phyloP scores from a whole-genome alignment of 1,140 invertebrate genomes.

The Charaxes varanes region DNA sequence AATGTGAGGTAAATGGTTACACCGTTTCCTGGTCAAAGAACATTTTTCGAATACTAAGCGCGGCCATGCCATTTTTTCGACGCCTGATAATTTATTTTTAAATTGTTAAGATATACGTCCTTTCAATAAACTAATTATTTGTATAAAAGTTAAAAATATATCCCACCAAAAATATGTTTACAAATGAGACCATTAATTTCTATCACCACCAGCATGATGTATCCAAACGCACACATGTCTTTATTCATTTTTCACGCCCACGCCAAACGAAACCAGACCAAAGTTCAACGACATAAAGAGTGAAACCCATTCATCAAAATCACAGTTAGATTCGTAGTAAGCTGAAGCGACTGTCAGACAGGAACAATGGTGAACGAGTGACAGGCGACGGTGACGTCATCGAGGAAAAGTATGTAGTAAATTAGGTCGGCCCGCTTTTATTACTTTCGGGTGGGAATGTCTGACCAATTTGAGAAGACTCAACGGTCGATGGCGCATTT shows the following conservation, averaged over 20 bases:
- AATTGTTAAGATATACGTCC: too few species aligned
- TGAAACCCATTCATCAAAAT: constrained; percentile 59
- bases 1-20: constrained; percentile 58
- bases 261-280: constrained; percentile 48
- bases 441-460: too few species aligned
- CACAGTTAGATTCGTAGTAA: constrained; percentile 52
- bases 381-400: constrained; percentile 47
- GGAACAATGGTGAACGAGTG: constrained; percentile 43
- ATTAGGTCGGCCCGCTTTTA: constrained; percentile 23
- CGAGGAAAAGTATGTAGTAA: constrained; percentile 28
- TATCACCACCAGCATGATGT: constrained; percentile 18
- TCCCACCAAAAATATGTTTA: too few species aligned
- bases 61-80: too few species aligned
- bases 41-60: constrained; percentile 47
- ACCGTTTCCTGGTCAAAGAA: constrained; percentile 38
- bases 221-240: constrained; percentile 23
- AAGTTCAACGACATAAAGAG: constrained; percentile 63
- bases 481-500: too few species aligned
- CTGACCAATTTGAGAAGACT: too few species aligned
- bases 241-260: constrained; percentile 52
- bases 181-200: too few species aligned
- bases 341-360: constrained; percentile 27
- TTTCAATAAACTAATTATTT: too few species aligned
- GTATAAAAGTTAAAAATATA: too few species aligned
- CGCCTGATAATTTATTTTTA: too few species aligned